Percentiles rank a stretch among this genome's conserved stretches.
Conservation (phyloP, 1,140 invertebrate genomes). For the Cherax quadricarinatus region DNA sequence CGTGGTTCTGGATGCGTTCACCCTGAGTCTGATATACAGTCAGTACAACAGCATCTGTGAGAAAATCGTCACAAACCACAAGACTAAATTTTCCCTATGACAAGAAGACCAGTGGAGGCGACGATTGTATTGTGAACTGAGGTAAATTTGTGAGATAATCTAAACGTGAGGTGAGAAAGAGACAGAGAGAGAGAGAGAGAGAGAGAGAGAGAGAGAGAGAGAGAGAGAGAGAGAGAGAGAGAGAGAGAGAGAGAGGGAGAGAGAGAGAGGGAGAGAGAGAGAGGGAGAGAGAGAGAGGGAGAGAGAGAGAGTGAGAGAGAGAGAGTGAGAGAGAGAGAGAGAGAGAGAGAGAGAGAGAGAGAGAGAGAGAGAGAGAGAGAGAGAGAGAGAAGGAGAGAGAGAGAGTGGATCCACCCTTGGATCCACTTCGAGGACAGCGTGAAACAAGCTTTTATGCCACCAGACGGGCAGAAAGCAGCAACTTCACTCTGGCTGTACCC, state of each 20-base stretch:
- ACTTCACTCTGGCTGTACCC: no score
- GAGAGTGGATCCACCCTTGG: background rate
- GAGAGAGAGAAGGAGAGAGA: background rate
- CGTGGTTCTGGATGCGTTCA: no score
- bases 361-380: constrained; percentile 29
- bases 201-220: background rate
- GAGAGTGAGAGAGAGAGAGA: constrained; percentile 31
- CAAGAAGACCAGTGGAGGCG: background rate
- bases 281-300: constrained; percentile 19
- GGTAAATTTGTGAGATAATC: background rate
- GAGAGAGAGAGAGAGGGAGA: no score
- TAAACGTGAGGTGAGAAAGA: background rate
- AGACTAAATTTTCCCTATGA: background rate
- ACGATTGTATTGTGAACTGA: background rate
- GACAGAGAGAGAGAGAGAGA: no score
- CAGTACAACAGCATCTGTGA: no score
- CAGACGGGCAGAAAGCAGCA: no score
- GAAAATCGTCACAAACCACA: no score
- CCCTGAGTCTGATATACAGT: no score
- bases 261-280: no score
- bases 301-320: constrained; percentile 31
- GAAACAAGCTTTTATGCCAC: no score
- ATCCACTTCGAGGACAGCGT: no score
- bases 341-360: constrained; percentile 34
- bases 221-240: no score